Percentiles rank a stretch among this genome's conserved stretches.
Evolutionary conservation across 2,113 vertebrate genomes (phyloP).

Genomic region (Chascanopsetta lugubris): DNA sequence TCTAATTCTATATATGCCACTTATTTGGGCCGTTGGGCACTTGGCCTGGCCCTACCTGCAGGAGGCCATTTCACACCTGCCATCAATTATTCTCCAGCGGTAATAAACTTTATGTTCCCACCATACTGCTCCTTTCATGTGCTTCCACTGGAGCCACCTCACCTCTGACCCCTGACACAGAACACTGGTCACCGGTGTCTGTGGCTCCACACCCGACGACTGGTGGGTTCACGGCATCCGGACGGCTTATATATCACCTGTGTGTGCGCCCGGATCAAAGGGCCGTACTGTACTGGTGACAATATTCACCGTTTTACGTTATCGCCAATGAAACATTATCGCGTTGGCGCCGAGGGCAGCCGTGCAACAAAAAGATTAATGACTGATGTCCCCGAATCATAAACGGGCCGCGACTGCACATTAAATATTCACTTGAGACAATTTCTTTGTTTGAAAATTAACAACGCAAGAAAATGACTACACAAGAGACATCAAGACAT

Average conservation of each 20-base stretch:
- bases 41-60: slow-evolving; percentile 56
- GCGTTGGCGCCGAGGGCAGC: neutral
- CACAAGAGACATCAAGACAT: neutral
- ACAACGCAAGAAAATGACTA: neutral
- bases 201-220: slow-evolving; percentile 49
- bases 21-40: slow-evolving; percentile 56
- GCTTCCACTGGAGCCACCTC: slow-evolving; percentile 57
- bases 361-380: neutral
- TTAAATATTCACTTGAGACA: neutral
- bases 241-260: slow-evolving; percentile 64
- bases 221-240: slow-evolving; percentile 31
- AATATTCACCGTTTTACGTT: slow-evolving; percentile 44
- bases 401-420: neutral
- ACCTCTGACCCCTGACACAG: slow-evolving; percentile 71
- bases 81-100: slow-evolving; percentile 78
- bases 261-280: slow-evolving; percentile 58
- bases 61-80: slow-evolving; percentile 65
- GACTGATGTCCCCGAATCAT: neutral
- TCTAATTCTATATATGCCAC: slow-evolving; percentile 62
- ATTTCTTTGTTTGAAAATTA: neutral
- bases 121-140: slow-evolving; percentile 78
- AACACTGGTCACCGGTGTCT: slow-evolving; percentile 60
- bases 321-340: slow-evolving; percentile 32
- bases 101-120: slow-evolving; percentile 76
- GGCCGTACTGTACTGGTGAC: slow-evolving; percentile 20